Evolutionary conservation across 2,113 vertebrate genomes (phyloP).

Genomic region (Forbesichthys agassizii): DNA sequence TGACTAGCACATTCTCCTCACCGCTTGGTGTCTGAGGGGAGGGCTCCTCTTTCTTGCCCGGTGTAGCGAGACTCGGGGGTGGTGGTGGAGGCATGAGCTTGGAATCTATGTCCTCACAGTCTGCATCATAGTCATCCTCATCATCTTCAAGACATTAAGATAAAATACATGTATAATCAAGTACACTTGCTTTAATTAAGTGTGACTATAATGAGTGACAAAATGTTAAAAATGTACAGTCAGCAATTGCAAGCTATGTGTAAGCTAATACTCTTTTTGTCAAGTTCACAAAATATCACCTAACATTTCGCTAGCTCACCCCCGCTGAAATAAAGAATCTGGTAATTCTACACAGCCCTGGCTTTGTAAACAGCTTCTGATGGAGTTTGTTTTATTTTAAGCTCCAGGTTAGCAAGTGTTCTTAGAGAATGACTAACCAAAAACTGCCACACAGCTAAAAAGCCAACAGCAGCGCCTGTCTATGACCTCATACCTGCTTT

Average conservation of each 20-base stretch:
- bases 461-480: not conserved
- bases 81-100: constrained; percentile 97
- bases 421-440: no score
- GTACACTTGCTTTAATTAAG: not conserved
- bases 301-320: no score
- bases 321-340: no score
- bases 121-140: constrained; percentile 96
- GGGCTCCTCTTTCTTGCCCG: constrained; percentile 87
- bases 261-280: no score
- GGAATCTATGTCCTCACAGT: constrained; percentile 95
- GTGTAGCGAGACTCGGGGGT: constrained; percentile 79
- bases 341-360: no score
- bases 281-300: no score
- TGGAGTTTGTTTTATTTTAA: no score
- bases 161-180: not conserved
- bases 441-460: no score
- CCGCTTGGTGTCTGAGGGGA: constrained; percentile 75
- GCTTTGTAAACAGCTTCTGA: no score
- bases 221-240: no score
- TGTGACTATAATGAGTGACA: not conserved
- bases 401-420: no score
- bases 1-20: constrained; percentile 51
- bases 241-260: no score
- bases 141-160: constrained; percentile 73
- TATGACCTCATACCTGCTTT: constrained; percentile 76